Evolutionary conservation across 2,888 invertebrate genomes (phyloP), one percentile per base, ranked within the genome.

Genomic region (Macrophya annulata): DNA sequence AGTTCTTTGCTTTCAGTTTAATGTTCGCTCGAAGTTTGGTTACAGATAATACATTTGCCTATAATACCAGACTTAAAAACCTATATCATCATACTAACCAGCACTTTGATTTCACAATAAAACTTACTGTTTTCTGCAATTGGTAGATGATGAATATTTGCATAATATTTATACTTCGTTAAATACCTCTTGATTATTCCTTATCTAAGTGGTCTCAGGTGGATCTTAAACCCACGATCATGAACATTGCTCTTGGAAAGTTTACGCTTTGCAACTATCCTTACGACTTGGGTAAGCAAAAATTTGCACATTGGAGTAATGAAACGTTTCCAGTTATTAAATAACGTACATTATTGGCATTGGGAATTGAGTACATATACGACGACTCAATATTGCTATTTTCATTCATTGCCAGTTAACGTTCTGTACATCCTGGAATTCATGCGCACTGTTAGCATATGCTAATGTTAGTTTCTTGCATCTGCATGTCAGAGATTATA

Each of bases 381-480:
- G 25, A 25, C 15, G 45, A 74, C 74, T 74, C 25, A 12, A 21
- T 1, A 48, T 15, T 25, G 21, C 74, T 21, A 45, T 17, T 45
- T 9, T n/a, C 31, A 15, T 45, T 74, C 25, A 25, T 43, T 25
- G 74, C 45, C 45, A 31, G 45, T 21, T 45, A 12, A 45, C 45
- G 74, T 25, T 48, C 45, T 45, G 17, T 68, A 37, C 31, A 37
- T 17, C 17, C 37, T 37, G 37, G 31, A 25, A 68, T 37, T 12
- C 5, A 68, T 37, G 68, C 68, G 5, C n/a, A n/a, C 6, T 74
- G 74, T 74, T 74, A 21, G 74, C 68, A 74, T 74, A 74, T 74
- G 74, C 43, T 43, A 45, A 74, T 74, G 45, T 31, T 31, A n/a
- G 25, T 25, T 25, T 48, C n/a, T 25, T 45, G 74, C 21, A 48